Evolutionary conservation across 2,797 vertebrate genomes (phyloP), one percentile per base, ranked within the genome.

Genomic region (Calcarius lapponicus): DNA sequence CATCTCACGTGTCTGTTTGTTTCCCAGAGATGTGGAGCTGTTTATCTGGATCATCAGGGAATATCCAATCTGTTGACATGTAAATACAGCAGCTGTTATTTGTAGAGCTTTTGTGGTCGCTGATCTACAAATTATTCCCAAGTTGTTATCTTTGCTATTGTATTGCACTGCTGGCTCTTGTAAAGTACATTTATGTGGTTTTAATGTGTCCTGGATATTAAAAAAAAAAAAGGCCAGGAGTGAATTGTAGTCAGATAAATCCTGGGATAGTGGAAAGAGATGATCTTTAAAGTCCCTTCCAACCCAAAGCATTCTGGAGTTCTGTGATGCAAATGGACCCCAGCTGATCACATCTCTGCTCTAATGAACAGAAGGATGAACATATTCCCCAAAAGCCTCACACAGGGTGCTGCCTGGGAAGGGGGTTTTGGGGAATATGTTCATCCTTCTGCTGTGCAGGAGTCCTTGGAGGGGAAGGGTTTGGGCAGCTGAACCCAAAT

Each of bases 31-130:
- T 31, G 82, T 2, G 4, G 9, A 40, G 64, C 14, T 95, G 78
- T 95, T 97, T 91, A 96, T 96, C 96, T 96, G 19, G 26, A 90
- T 95, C 85, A 85, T 93, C 13, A 1, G 80, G 88, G 85, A 93
- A 74, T 78, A 95, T 92, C 79, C 81, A 48, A 91, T 57, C 76
- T 95, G 93, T 96, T 97, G 94, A 91, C 85, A 88, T 85, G 80
- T 75, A 97, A 95, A 97, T 84, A 92, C 75, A 89, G 93, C 84
- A 91, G 64, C 64, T 80, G 17, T 57, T 93, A n/a, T 53, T 88
- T 89, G 67, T 31, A 60, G 80, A 53, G 74, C 86, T 89, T 76
- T 94, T 95, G 94, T 89, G 95, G 92, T 93, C 0, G 13, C 15
- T 38, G 78, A 94, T 82, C 51, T 95, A 80, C 93, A 92, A 79